Evolutionary conservation across 2,888 invertebrate genomes (phyloP).

Genomic region (Aphidoletes aphidimyza): DNA sequence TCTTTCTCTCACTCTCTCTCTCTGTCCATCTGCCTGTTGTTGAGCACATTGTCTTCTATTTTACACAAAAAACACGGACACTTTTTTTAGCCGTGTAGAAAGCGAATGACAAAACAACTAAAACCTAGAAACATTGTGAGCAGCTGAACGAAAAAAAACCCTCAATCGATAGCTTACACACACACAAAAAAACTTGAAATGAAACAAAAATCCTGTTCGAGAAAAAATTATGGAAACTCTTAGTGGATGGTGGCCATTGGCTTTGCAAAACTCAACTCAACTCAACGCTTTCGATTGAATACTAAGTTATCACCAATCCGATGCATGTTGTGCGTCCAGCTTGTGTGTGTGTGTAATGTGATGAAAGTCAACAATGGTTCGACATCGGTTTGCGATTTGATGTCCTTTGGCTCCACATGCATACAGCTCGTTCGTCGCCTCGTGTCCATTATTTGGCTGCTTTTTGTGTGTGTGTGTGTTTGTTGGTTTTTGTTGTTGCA

Average conservation of each 20-base stretch:
- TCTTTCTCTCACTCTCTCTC: neutral
- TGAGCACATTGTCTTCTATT: neutral
- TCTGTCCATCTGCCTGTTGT: neutral
- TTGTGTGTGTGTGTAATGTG: too few species aligned
- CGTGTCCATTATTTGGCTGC: too few species aligned
- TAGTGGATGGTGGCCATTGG: neutral
- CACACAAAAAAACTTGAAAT: neutral
- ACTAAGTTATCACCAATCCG: conserved; percentile 13
- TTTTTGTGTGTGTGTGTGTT: too few species aligned
- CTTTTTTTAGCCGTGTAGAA: neutral
- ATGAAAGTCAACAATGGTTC: too few species aligned
- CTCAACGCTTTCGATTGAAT: neutral
- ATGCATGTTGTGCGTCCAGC: too few species aligned
- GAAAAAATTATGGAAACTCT: conserved; percentile 4
- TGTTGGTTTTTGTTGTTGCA: too few species aligned
- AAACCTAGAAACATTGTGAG: neutral
- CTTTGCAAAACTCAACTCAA: neutral
- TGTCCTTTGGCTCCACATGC: too few species aligned
- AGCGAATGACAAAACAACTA: neutral
- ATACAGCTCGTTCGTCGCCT: too few species aligned
- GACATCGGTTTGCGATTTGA: too few species aligned
- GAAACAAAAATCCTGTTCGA: neutral
- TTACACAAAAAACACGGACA: neutral
- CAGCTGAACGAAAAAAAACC: neutral
- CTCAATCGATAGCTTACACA: neutral